Base-by-base conservation (phyloP, 1,140 invertebrate genomes). In the Apis mellifera region DNA sequence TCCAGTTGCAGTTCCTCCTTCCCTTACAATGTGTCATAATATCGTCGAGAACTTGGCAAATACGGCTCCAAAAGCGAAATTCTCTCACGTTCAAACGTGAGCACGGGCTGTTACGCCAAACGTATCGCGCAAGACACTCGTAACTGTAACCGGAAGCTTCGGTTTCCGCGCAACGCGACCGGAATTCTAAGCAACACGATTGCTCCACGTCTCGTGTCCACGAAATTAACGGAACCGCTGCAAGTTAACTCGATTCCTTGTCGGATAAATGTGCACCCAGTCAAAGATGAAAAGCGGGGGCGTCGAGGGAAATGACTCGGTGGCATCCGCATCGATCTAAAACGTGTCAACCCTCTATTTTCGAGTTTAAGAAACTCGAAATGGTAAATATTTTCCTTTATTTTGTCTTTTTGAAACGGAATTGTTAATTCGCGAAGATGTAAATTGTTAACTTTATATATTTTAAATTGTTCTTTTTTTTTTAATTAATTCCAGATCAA, bases 231-330 rank as follows among this genome's bases (percentile, higher is more conserved):
- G 54, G 59, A 65, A 64, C 60, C 32, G 52, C 15, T 15, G 17
- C 42, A 11, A 15, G 32, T 64, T 80, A 80, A 80, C 52, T 66
- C 52, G 70, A 74, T 73, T 80, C n/a, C 78, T 65, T 23, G 70
- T 55, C 52, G 52, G 78, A 21, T 52, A 54, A 55, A n/a, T 65
- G 70, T 42, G 50, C 60, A n/a, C 7, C 60, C 59, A 9, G 32
- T 52, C 70, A 74, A 65, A 74, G 71, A 80, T 80, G 71, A 80
- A 80, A 80, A 80, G 70, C 32, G 60, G 32, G 32, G 48, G 23
- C 48, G 48, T 12, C 73, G 17, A 42, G 59, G 73, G 59, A 80
- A 80, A 80, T 74, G 76, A 59, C 66, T 70, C 8, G n/a, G 9
- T 9, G 48, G 26, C n/a, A n/a, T 4, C 12, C 15, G 15, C 68